Conservation (phyloP, 2,113 vertebrate species). For the Capreolus pygargus region DNA sequence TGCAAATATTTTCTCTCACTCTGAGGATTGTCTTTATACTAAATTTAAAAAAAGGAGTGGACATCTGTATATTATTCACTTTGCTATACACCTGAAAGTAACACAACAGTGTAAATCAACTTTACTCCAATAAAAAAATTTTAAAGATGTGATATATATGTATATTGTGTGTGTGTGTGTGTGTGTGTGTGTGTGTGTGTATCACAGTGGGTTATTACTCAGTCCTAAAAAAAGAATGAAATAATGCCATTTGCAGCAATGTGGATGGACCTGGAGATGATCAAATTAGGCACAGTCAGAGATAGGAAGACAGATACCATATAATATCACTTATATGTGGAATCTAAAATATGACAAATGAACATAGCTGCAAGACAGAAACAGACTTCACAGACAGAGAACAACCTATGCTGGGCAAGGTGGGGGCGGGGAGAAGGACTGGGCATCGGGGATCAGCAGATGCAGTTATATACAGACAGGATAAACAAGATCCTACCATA, state of each 20-base stretch:
- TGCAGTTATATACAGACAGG: neutral
- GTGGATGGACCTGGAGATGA: neutral
- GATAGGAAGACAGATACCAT: neutral
- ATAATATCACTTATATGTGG: neutral
- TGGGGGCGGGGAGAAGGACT: fast-evolving
- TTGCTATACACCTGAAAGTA: neutral
- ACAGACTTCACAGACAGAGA: neutral
- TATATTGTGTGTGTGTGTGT: neutral
- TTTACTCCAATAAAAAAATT: neutral
- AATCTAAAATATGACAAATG: neutral
- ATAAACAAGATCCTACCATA: neutral
- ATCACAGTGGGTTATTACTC: neutral
- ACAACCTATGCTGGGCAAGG: neutral
- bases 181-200: no score
- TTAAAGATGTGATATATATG: neutral
- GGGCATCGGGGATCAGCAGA: neutral
- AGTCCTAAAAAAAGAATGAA: neutral
- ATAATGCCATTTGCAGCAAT: neutral
- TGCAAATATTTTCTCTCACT: neutral
- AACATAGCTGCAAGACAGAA: neutral
- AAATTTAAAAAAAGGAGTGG: neutral
- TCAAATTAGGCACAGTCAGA: neutral
- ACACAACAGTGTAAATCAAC: neutral
- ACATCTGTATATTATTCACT: neutral
- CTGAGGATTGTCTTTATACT: neutral